phyloP scores from a whole-genome alignment of 2,113 vertebrate species.

The Poeciliopsis retropinna region DNA sequence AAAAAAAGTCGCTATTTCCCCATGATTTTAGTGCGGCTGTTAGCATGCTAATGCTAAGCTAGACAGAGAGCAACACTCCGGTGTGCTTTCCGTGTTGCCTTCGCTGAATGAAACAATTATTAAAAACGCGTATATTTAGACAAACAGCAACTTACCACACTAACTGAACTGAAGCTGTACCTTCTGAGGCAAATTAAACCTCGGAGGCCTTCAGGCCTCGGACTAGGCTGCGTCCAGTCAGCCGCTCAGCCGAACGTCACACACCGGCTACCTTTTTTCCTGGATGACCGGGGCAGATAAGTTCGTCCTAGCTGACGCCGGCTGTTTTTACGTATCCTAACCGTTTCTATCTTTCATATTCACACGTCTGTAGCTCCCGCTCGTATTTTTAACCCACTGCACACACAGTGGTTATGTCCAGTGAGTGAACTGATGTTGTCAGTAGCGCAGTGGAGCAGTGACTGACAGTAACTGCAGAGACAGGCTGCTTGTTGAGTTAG shows the following conservation, averaged over 20 bases:
- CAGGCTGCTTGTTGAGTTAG: too few species aligned
- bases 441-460: too few species aligned
- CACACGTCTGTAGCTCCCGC: background rate
- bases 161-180: conserved; percentile 1
- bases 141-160: conserved; percentile 50
- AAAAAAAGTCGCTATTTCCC: background rate
- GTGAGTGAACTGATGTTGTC: too few species aligned
- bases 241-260: conserved; percentile 1
- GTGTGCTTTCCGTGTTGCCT: background rate
- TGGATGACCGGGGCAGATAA: background rate
- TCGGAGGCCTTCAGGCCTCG: conserved; percentile 58
- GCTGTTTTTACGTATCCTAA: conserved; percentile 9
- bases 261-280: background rate
- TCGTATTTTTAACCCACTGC: background rate
- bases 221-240: conserved; percentile 29
- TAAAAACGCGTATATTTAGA: background rate
- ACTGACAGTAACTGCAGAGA: too few species aligned
- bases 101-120: background rate
- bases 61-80: background rate
- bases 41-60: conserved; percentile 51
- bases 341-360: background rate
- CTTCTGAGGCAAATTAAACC: background rate
- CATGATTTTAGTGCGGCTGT: background rate
- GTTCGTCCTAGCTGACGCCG: conserved; percentile 1
- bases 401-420: too few species aligned